A percentile compares a stretch with the other conserved stretches of the same genome.
Evolutionary conservation across 2,797 vertebrate genomes (phyloP).

Genomic region (Enteromius unitaeniatus): DNA sequence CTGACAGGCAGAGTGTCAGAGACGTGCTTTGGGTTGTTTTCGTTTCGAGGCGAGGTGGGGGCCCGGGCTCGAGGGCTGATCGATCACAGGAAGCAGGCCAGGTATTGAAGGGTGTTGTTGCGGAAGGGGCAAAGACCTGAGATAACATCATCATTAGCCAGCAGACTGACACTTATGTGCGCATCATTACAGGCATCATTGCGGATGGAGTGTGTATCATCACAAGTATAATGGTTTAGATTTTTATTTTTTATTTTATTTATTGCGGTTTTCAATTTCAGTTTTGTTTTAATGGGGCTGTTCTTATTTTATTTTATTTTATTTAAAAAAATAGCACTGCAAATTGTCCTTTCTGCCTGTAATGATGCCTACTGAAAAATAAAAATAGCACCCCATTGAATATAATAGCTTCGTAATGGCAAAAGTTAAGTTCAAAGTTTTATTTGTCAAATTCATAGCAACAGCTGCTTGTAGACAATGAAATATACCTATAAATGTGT

Average conservation of each 20-base stretch:
- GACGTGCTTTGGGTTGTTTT: constrained; percentile 52
- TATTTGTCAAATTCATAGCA: constrained; percentile 20
- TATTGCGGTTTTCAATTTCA: constrained; percentile 24
- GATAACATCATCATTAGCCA: constrained; percentile 55
- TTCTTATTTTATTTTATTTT: not conserved
- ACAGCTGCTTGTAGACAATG: constrained; percentile 21
- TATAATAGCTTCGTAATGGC: constrained; percentile 4
- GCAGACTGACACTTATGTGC: constrained; percentile 41
- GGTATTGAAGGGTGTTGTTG: constrained; percentile 45
- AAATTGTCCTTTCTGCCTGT: not conserved
- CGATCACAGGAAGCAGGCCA: constrained; percentile 50
- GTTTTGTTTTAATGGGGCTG: not conserved
- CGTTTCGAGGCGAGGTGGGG: constrained; percentile 34
- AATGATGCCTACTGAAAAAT: not conserved
- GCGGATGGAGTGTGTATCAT: constrained; percentile 28
- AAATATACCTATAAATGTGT: constrained; percentile 23
- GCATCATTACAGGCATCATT: constrained; percentile 42
- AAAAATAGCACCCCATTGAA: not conserved
- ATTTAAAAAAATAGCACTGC: not conserved
- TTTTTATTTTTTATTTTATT: not conserved
- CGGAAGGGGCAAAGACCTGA: constrained; percentile 45
- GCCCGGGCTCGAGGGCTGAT: constrained; percentile 22
- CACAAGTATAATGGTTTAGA: constrained; percentile 14
- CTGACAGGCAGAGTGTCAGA: constrained; percentile 57
- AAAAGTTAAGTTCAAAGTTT: not conserved